phyloP scores from a whole-genome alignment of 2,888 invertebrate species.

The Phania funesta region DNA sequence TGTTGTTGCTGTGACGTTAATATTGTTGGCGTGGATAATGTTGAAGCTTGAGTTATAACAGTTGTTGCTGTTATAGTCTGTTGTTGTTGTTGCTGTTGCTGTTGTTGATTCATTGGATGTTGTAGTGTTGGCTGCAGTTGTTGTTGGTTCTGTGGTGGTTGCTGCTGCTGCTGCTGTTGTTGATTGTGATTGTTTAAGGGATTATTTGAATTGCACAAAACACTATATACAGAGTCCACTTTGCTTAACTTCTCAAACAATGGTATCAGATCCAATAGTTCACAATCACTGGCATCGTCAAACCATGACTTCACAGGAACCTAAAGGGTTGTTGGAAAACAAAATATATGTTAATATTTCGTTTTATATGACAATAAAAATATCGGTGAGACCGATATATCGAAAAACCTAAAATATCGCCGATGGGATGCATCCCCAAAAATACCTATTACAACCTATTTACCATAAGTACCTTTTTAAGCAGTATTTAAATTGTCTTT shows the following conservation, averaged over 20 bases:
- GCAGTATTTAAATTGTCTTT: too few relatives aligned
- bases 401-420: too few relatives aligned
- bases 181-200: slow-evolving; percentile 82
- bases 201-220: slow-evolving; percentile 95
- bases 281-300: slow-evolving; percentile 98
- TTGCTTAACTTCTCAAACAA: slow-evolving; percentile 98
- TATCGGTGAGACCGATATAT: too few relatives aligned
- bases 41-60: slow-evolving; percentile 73
- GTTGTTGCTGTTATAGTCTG: slow-evolving; percentile 77
- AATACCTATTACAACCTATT: too few relatives aligned
- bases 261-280: slow-evolving; percentile 97
- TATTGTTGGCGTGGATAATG: slow-evolving; percentile 71
- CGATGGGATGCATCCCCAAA: too few relatives aligned
- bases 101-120: slow-evolving; percentile 71
- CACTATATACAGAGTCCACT: slow-evolving; percentile 98
- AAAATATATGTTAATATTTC: background rate
- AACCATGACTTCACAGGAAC: slow-evolving; percentile 99
- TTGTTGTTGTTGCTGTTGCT: slow-evolving; percentile 76
- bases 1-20: slow-evolving; percentile 72
- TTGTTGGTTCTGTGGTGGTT: slow-evolving; percentile 72
- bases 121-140: slow-evolving; percentile 72
- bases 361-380: too few relatives aligned
- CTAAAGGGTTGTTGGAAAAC: slow-evolving; percentile 79
- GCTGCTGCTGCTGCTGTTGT: slow-evolving; percentile 72
- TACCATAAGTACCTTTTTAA: too few relatives aligned